Conservation (phyloP, 2,888 invertebrate genomes). For the Aradus depressus region DNA sequence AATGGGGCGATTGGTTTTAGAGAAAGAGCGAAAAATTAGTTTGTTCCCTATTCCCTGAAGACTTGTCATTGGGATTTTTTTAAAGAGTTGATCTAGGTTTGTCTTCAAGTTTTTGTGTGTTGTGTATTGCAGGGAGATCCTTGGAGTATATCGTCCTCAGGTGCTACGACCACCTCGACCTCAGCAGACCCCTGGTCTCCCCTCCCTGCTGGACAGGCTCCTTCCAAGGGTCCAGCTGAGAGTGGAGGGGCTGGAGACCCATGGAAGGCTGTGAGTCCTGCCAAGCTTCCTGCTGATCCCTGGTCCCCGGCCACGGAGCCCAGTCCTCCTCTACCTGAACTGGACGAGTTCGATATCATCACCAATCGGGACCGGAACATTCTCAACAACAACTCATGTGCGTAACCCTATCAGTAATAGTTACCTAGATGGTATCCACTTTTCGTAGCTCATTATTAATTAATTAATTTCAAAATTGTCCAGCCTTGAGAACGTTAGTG, state of each 20-base stretch:
- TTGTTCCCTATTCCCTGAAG: too few species aligned
- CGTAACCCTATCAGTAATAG: not conserved
- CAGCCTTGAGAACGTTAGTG: too few species aligned
- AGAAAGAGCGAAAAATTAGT: too few species aligned
- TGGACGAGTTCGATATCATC: slow-evolving; percentile 80
- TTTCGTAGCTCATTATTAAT: too few species aligned
- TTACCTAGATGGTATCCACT: too few species aligned
- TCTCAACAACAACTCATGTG: slow-evolving; percentile 24
- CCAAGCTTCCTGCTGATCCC: slow-evolving; percentile 31
- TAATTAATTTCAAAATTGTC: too few species aligned
- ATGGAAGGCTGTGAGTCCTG: slow-evolving; percentile 20
- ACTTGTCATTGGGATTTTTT: too few species aligned
- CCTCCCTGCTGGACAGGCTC: slow-evolving; percentile 29
- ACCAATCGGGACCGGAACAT: slow-evolving; percentile 49
- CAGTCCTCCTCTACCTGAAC: slow-evolving; percentile 42
- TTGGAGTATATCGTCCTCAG: slow-evolving; percentile 47
- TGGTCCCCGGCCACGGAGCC: slow-evolving; percentile 35
- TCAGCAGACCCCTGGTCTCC: slow-evolving; percentile 45
- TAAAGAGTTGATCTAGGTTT: too few species aligned
- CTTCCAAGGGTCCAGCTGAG: slow-evolving; percentile 16
- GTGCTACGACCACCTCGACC: slow-evolving; percentile 34
- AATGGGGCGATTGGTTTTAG: too few species aligned
- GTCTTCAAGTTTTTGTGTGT: slow-evolving; percentile 13
- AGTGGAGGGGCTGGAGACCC: slow-evolving; percentile 17
- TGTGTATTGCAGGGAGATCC: slow-evolving; percentile 43